Evolutionary conservation across 2,888 invertebrate genomes (phyloP).

Genomic region (Dione vanillae): DNA sequence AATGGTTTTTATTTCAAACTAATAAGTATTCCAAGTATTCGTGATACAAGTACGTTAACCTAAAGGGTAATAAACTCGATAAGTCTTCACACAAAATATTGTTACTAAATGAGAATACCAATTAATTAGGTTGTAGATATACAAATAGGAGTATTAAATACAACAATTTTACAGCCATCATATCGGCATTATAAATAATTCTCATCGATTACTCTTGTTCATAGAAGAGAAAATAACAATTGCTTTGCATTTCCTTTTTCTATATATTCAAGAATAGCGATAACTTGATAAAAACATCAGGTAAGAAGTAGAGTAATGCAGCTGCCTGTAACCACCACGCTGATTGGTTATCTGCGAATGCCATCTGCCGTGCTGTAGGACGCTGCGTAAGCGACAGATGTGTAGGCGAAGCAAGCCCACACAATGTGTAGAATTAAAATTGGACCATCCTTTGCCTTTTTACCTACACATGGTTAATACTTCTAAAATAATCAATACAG

Average conservation of each 20-base stretch:
- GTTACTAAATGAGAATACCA: not conserved
- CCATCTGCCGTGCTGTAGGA: conserved; percentile 32
- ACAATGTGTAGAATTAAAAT: conserved; percentile 15
- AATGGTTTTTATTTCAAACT: not conserved
- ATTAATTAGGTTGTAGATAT: not conserved
- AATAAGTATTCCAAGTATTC: conserved; percentile 1
- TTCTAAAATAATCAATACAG: conserved; percentile 13
- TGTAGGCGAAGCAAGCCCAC: conserved; percentile 10
- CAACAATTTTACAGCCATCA: not conserved
- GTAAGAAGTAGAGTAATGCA: conserved; percentile 23
- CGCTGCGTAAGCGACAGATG: conserved; percentile 34
- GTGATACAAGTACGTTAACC: conserved; percentile 19
- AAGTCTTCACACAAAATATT: not conserved
- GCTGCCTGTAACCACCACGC: conserved; percentile 31
- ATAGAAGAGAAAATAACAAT: not conserved
- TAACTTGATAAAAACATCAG: conserved; percentile 15
- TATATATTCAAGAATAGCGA: not conserved
- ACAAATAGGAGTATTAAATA: not conserved
- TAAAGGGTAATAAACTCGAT: conserved; percentile 25
- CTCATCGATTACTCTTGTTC: too few species aligned
- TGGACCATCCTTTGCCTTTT: not conserved
- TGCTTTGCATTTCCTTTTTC: not conserved
- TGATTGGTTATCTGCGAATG: conserved; percentile 25
- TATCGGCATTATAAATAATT: too few species aligned
- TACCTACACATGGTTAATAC: not conserved